Percentiles rank a stretch among this genome's conserved stretches.
Evolutionary conservation across 2,888 invertebrate genomes (phyloP).

Genomic region (Trilocha varians): DNA sequence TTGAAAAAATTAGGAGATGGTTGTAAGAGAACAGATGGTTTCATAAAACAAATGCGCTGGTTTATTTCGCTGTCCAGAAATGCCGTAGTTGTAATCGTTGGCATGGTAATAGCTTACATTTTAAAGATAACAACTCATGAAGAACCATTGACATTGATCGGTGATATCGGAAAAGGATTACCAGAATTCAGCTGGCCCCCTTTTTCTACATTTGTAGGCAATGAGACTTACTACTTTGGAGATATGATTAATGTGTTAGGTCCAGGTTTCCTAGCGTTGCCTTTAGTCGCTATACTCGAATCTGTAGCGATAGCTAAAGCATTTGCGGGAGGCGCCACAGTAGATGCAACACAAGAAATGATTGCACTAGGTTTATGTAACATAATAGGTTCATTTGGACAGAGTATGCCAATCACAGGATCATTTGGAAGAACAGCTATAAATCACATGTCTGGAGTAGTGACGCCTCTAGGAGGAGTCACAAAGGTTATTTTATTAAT

Average conservation of each 20-base stretch:
- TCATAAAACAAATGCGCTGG: constrained; percentile 72
- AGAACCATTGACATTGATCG: constrained; percentile 78
- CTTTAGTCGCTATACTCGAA: constrained; percentile 81
- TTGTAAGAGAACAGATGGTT: constrained; percentile 57
- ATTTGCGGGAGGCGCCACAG: constrained; percentile 81
- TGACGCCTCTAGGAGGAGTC: constrained; percentile 86
- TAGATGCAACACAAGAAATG: constrained; percentile 94
- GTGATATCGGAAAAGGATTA: constrained; percentile 78
- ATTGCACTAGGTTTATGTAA: constrained; percentile 90
- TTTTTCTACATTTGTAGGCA: constrained; percentile 74
- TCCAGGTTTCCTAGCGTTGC: constrained; percentile 75
- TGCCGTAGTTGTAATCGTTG: constrained; percentile 84
- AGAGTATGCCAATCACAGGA: constrained; percentile 90
- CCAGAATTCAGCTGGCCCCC: constrained; percentile 79
- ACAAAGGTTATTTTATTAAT: constrained; percentile 83
- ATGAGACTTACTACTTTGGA: constrained; percentile 73
- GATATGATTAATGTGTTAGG: constrained; percentile 77
- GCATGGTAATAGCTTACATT: constrained; percentile 76
- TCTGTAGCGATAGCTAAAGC: constrained; percentile 83
- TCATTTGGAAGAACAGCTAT: constrained; percentile 91
- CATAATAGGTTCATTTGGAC: constrained; percentile 85
- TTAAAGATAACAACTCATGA: constrained; percentile 32
- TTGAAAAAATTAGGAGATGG: constrained; percentile 76
- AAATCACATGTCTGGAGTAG: constrained; percentile 91
- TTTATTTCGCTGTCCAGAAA: constrained; percentile 81